These are phyloP conservation scores for Drosophila lini DNA, from an alignment of 1,140 invertebrate genomes.

Conservation along the genomic window DNA sequence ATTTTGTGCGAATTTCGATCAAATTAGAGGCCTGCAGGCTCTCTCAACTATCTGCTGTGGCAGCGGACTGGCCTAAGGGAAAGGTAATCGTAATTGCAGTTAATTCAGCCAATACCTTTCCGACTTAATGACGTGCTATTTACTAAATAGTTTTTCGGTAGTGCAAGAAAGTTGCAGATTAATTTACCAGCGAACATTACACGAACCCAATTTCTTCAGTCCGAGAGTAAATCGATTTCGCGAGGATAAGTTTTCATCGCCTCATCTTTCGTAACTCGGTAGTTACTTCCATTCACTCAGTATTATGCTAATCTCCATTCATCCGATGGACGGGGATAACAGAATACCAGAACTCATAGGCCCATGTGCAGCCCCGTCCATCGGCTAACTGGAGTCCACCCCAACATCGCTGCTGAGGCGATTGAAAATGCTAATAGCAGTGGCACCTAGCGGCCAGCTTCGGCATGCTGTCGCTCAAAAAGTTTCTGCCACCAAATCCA, in stretches of 20 bases:
- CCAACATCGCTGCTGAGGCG: background rate
- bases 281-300: conserved; percentile 28
- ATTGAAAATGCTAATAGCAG: conserved; percentile 74
- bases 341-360: conserved; percentile 20
- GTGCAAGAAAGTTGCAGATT: conserved; percentile 10
- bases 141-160: conserved; percentile 5
- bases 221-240: background rate
- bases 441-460: conserved; percentile 32
- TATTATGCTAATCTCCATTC: conserved; percentile 66
- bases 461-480: conserved; percentile 58
- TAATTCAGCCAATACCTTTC: conserved; percentile 19
- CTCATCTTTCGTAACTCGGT: conserved; percentile 4
- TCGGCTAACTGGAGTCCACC: background rate
- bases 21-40: conserved; percentile 53
- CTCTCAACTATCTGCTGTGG: conserved; percentile 21
- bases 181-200: background rate
- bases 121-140: conserved; percentile 5
- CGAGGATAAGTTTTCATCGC: background rate
- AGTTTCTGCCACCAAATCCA: conserved; percentile 63
- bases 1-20: conserved; percentile 55
- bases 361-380: conserved; percentile 26
- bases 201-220: background rate
- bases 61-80: conserved; percentile 36
- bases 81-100: conserved; percentile 55
- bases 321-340: conserved; percentile 35